Base-by-base conservation (phyloP, 2,113 vertebrate species). In the Oryzias woworae region DNA sequence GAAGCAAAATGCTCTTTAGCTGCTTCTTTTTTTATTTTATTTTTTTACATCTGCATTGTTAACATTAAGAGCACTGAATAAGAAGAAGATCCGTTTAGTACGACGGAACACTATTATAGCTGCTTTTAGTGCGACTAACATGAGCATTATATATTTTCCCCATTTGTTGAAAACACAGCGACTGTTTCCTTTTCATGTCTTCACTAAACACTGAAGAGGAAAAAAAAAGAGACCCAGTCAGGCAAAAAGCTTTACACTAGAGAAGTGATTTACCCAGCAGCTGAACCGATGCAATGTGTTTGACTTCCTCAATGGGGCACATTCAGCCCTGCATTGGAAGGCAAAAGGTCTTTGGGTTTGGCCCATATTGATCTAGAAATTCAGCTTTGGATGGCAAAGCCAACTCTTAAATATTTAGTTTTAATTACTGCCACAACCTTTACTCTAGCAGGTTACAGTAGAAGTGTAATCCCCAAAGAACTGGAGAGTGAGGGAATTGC, bases 381-480 rank as follows among this genome's bases (percentile, higher is more conserved):
- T 87, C 90, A 88, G 72, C 51, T 50, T 72, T 16, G 36, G 80
- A 87, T 71, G 70, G 73, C 63, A 57, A 20, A 62, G 85, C 70
- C 83, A 81, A 66, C 75, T 88, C 82, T 90, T 91, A 90, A 90
- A 89, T 92, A 92, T 92, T 92, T 92, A 88, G 86, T 86, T 92
- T 92, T 92, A 92, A 92, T 92, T 92, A 92, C 87, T 87, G 86
- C 85, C 84, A 80, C 84, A 89, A 91, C 90, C 91, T 91, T 92
- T 89, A 87, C 87, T 89, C 87, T 86, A 84, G 83, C 87, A 83
- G 88, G 86, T 87, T 87, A 87, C 80, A 84, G 80, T 85, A 87
- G 87, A 87, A 86, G 88, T 81, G 87, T 85, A 88, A 90, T 90
- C 81, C 90, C 82, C 65, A 50, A 72, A 76, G 85, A 81, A 24